Base-by-base conservation (phyloP, 2,113 vertebrate species). In the Corvus hawaiiensis region DNA sequence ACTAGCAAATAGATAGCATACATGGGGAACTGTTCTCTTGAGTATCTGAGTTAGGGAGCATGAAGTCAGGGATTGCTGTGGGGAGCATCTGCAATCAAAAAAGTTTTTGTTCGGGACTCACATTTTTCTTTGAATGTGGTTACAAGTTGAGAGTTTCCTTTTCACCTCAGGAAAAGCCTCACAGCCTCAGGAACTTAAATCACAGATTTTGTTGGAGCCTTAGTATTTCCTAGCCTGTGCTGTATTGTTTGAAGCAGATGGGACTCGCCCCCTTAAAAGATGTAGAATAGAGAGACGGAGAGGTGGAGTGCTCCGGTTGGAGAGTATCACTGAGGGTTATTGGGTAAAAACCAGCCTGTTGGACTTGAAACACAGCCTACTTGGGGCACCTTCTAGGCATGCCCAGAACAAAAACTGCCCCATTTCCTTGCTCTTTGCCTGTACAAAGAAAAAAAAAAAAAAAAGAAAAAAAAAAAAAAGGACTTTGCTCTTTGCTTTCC, bases 111-210 rank as follows among this genome's bases (percentile, higher is more conserved):
- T 83, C 4, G 3, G 49, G 37, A 69, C 15, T 63, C n/a, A 7
- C 5, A 0, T 61, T 68, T 30, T 71, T 73, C 26, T 90, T 41
- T 73, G 72, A 83, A 43, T 0, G 0, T 22, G 18, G 7, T 44
- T 72, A 22, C 10, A 51, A 79, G 18, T 35, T 52, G 10, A 27
- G 26, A 32, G 41, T 32, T 96, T 69, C 16, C 52, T 37, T 78
- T 87, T 32, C 32, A 16, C 35, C 4, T 13, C 12, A 41, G 39
- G 39, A 41, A 41, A 41, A 41, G 39, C 39, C 39, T 41, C 3
- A 46, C 26, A 68, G 41, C 32, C 59, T 80, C 44, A 54, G 71
- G 48, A 90, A 88, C 16, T 64, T 43, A 44, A 35, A 14, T 55
- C n/a, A 16, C 0, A 9, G 28, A 58, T 86, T 87, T 32, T 27